These are phyloP conservation scores for Argyrosomus japonicus DNA, from an alignment of 2,113 vertebrate species.

Conservation along the genomic window DNA sequence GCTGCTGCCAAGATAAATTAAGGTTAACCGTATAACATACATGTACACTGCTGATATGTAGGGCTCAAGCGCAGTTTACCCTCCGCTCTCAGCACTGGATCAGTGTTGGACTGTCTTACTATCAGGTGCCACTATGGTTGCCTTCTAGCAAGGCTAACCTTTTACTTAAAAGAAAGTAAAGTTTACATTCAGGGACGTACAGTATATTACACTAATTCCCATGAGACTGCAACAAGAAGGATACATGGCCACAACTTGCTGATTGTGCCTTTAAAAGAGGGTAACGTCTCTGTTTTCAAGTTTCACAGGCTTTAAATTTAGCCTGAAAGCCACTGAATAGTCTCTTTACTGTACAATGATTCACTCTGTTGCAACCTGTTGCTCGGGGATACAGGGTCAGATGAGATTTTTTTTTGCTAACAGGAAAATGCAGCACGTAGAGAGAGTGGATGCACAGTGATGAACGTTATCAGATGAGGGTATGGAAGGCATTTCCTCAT, in stretches of 20 bases:
- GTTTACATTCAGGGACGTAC: background rate
- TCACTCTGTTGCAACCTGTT: slow-evolving; percentile 17
- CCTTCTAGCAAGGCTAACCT: background rate
- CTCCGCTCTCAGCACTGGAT: background rate
- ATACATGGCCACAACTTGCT: background rate
- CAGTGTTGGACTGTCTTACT: background rate
- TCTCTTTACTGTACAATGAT: background rate
- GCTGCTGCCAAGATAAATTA: slow-evolving; percentile 9
- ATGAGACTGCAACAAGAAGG: background rate
- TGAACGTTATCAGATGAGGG: background rate
- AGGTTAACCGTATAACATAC: background rate
- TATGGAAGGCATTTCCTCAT: background rate
- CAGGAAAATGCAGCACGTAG: background rate
- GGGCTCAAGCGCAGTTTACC: background rate
- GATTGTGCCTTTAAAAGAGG: background rate
- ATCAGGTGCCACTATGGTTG: background rate
- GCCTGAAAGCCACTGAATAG: background rate
- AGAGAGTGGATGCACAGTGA: background rate
- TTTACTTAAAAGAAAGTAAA: background rate
- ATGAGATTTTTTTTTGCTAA: background rate
- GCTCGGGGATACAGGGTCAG: slow-evolving; percentile 14
- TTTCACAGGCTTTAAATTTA: slow-evolving; percentile 19
- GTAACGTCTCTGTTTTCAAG: background rate
- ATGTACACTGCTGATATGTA: background rate
- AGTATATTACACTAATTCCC: background rate